Evolutionary conservation across 2,888 invertebrate genomes (phyloP), one percentile per base, ranked within the genome.

Genomic region (Drosophila mulleri): DNA sequence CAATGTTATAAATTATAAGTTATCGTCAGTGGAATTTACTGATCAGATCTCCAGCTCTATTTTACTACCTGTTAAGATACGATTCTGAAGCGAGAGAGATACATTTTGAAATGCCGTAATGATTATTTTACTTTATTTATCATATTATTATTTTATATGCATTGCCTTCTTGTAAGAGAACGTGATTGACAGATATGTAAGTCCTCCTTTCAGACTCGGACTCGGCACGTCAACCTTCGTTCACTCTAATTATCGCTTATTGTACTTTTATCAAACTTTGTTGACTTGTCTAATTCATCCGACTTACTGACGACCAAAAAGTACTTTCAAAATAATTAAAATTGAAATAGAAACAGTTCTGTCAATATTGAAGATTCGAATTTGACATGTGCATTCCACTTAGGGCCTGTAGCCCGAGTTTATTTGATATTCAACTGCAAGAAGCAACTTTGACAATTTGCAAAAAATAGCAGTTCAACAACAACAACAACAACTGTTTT

Each of bases 401-500:
- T 14, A 20, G 32, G 32, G 29, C 39, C 7, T 20, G 11, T 41
- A 58, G 26, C 29, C 11, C 26, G 54, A 29, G 62, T 57, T 71
- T 61, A 72, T 67, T 68, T 68, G 37, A 14, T 32, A 69, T 61
- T 74, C 68, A 68, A 57, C 72, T 72, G 29, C 71, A 78, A 41
- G 75, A 70, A 53, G n/a, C 54, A 58, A 45, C 56, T 68, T 64
- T 35, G 67, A 48, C 82, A 75, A 81, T 81, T 86, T 73, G 69
- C 71, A 57, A 78, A 72, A 80, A n/a, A 39, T 26, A 26, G 16
- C 73, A 53, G 62, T 76, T 66, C 26, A 68, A 32, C 65, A 35
- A 41, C 52, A 53, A 62, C 23, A 62, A 57, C 47, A 67, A 42
- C 26, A 62, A 16, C 26, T 62, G 11, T 23, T 37, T 35, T 67